phyloP scores from a whole-genome alignment of 2,888 invertebrate species.

The Cheiracanthium punctorium region DNA sequence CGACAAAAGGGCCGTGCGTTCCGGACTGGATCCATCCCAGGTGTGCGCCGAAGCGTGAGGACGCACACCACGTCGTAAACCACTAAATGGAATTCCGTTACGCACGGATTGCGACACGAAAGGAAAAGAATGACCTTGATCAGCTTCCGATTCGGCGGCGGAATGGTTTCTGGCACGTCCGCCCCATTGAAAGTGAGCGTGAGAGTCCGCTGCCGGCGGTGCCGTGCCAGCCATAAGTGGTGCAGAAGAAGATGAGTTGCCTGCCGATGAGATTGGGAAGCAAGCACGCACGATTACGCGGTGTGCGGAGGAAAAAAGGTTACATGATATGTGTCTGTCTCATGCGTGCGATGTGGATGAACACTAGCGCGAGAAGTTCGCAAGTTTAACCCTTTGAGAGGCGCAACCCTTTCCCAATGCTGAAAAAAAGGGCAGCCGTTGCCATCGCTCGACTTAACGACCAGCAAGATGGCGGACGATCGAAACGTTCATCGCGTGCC shows the following conservation, averaged over 20 bases:
- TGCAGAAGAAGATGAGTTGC: neutral
- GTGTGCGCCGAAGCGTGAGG: neutral
- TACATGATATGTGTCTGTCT: no score
- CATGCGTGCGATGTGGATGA: no score
- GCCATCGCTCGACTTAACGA: no score
- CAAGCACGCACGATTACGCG: no score
- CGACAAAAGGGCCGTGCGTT: no score
- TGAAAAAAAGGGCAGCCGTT: no score
- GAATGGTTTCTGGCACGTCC: neutral
- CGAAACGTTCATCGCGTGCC: no score
- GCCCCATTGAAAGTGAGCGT: conserved; percentile 6
- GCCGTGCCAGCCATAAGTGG: neutral
- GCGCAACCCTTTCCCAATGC: no score
- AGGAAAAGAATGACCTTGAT: conserved; percentile 8
- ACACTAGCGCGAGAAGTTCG: no score
- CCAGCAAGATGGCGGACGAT: no score
- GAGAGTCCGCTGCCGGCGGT: neutral
- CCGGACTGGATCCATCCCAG: neutral
- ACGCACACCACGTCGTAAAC: neutral
- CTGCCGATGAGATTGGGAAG: neutral
- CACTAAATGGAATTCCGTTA: neutral
- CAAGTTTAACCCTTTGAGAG: no score
- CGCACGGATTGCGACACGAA: conserved; percentile 10
- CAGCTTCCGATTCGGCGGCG: neutral
- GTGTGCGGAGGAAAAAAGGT: no score